Base-by-base conservation (phyloP, 2,797 vertebrate genomes). In the Pseudotriccus pelzelni region DNA sequence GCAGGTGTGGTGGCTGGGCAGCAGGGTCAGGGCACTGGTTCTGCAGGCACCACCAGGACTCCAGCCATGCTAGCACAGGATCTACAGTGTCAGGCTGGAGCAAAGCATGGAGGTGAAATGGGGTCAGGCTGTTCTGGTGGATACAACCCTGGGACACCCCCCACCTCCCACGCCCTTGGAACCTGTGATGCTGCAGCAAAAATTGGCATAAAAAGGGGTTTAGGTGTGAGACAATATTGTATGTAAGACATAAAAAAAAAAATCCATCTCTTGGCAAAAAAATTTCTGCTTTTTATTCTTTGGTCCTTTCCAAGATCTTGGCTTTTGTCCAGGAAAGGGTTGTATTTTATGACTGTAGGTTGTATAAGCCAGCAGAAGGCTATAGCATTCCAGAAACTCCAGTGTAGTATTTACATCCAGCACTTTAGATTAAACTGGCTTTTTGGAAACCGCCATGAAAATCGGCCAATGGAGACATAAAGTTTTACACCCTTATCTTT, bases 251-350 rank as follows among this genome's bases (percentile, higher is more conserved):
- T 63, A 78, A 64, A 70, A 53, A 27, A 47, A 49, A 79, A 66
- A 75, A 53, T 63, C 49, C 32, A 59, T 87, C 78, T 85, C 53
- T 82, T 39, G 73, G 56, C 66, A 85, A 86, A 89, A 23, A 84
- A n/a, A 64, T 74, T 93, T 89, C 73, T 89, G 56, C 37, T 73
- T 91, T 80, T 93, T 85, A 56, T 87, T 92, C 47, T 93, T 91
- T 73, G 68, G 43, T 91, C 47, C 28, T 81, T 87, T 74, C 59
- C 69, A 52, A 75, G 72, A 75, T 72, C 25, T 62, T 83, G 90
- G 79, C 79, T 86, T 72, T 87, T 89, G 55, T 81, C 90, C 89
- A 90, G 41, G 49, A 58, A 77, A 66, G 69, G 37, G 15, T 43
- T 69, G 23, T 93, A 50, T 92, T 91, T 95, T 97, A 69, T 76